Conservation (phyloP, 2,113 vertebrate species). For the Brevimyrus niger region DNA sequence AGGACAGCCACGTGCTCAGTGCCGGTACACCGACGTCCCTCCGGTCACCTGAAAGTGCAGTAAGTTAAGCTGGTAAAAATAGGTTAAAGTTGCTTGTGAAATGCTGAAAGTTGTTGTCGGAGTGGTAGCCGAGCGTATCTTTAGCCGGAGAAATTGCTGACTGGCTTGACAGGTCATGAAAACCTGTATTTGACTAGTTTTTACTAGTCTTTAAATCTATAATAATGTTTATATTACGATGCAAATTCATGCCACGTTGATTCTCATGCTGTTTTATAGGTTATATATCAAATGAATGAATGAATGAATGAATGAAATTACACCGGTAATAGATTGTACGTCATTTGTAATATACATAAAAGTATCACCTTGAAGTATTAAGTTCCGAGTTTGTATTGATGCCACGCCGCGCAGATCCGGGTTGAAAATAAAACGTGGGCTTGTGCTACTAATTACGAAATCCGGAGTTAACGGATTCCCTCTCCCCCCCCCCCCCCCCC, state of each 20-base stretch:
- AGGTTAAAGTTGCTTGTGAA: neutral
- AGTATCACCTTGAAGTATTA: neutral
- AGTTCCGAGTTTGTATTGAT: neutral
- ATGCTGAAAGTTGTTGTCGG: neutral
- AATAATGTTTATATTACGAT: neutral
- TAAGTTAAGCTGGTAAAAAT: slow-evolving; percentile 4
- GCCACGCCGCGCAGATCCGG: neutral
- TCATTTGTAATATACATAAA: neutral
- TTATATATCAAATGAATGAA: neutral
- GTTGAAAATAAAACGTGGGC: neutral
- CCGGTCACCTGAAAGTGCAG: neutral
- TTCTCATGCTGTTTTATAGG: neutral
- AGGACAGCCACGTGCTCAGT: neutral
- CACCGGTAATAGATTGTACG: neutral
- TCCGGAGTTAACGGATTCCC: neutral
- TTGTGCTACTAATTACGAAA: neutral
- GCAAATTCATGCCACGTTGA: neutral
- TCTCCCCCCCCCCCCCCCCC: too few species aligned
- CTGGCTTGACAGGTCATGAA: neutral
- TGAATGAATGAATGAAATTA: neutral
- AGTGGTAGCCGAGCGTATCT: neutral
- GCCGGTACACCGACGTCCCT: neutral
- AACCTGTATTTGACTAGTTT: neutral
- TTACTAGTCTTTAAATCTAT: neutral
- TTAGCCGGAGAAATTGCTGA: neutral